A percentile compares a stretch with the other conserved stretches of the same genome.
Conservation (phyloP, 2,888 invertebrate genomes). For the Cantharis rustica region DNA sequence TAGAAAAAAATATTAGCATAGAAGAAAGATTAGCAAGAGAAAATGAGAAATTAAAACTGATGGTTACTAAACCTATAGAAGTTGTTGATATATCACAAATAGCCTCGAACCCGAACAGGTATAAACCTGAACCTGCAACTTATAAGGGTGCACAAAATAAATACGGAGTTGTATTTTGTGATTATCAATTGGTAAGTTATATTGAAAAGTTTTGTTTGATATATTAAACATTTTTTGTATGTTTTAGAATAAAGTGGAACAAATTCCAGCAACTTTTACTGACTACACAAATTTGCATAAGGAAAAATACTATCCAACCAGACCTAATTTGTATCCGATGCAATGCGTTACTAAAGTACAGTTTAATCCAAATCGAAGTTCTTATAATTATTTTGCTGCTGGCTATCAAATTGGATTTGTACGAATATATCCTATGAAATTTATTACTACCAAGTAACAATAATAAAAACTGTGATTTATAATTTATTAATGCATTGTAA, state of each 20-base stretch:
- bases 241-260: constrained; percentile 25
- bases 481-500: neutral
- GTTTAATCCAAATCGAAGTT: constrained; percentile 57
- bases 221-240: neutral
- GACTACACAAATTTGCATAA: neutral
- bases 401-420: constrained; percentile 60
- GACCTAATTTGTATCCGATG: constrained; percentile 47
- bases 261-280: constrained; percentile 19
- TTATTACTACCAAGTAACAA: constrained; percentile 18
- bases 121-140: constrained; percentile 53
- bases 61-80: neutral
- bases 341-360: constrained; percentile 50
- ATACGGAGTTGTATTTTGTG: constrained; percentile 59
- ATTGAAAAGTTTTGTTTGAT: neutral
- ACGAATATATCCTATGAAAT: constrained; percentile 46
- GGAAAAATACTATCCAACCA: constrained; percentile 29
- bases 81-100: neutral
- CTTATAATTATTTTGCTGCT: constrained; percentile 53
- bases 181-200: constrained; percentile 45
- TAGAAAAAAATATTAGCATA: constrained; percentile 39
- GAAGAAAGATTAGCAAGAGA: constrained; percentile 32
- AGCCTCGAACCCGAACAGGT: constrained; percentile 19
- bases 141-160: constrained; percentile 57
- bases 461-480: neutral
- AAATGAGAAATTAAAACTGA: constrained; percentile 21